Evolutionary conservation across 2,888 invertebrate genomes (phyloP), one percentile per base, ranked within the genome.

Genomic region (Drosophila kuntzei): DNA sequence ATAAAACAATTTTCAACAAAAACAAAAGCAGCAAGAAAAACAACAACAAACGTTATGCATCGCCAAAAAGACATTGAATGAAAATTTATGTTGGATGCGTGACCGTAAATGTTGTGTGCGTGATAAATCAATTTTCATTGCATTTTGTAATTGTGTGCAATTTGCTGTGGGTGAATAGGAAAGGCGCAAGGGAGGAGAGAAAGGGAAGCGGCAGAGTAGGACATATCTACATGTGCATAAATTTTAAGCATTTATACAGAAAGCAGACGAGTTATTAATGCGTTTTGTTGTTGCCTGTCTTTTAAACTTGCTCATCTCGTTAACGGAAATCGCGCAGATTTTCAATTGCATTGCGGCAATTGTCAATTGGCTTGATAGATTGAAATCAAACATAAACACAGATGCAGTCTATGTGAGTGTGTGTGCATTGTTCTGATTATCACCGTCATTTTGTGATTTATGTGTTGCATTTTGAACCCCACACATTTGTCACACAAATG

Each of bases 61-160:
- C 53, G 67, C 80, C 69, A 80, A 86, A 80, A 80, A 72, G 84
- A 77, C 75, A 84, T 84, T 76, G 79, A 84, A 85, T 87, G 84
- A 76, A 84, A 85, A 85, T 85, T 87, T 85, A 85, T 85, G 81
- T 81, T 64, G 80, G 69, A 81, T 81, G 80, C 87, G 76, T 85
- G 85, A 85, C 85, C 85, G 82, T 80, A 85, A 81, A 85, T 84
- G 84, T 78, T 82, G 80, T 80, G 74, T 82, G 84, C 72, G 85
- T 87, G 87, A 85, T 85, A 85, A 85, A 85, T 85, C 85, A 85
- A 85, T 85, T 85, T 84, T 76, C 84, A 84, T 83, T 85, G 82
- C 85, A 85, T 84, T 85, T 78, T 78, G 84, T 84, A 85, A 85
- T 87, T 84, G 84, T 86, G 81, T 81, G 71, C 80, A 80, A 79